These are phyloP conservation scores for Pectinophora gossypiella DNA, from an alignment of 1,140 invertebrate species.

Conservation along the genomic window DNA sequence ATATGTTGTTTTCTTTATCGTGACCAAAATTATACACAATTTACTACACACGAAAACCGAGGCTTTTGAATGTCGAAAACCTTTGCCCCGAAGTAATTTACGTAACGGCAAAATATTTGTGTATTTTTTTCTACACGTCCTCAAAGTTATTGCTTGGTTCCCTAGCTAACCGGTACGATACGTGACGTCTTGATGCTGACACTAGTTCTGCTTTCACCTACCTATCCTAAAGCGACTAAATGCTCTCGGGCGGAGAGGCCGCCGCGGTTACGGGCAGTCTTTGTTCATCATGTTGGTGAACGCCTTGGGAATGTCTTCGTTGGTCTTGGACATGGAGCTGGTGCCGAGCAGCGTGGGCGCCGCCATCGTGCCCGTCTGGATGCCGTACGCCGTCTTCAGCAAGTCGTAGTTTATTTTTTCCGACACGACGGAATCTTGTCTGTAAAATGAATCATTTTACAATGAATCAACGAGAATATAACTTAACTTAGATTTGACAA, in stretches of 20 bases:
- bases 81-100: too few relatives aligned
- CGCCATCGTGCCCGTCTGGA: constrained; percentile 82
- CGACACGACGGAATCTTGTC: constrained; percentile 91
- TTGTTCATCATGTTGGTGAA: constrained; percentile 77
- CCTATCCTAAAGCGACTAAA: neutral
- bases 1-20: too few relatives aligned
- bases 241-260: neutral
- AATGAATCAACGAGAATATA: too few relatives aligned
- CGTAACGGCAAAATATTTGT: too few relatives aligned
- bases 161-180: too few relatives aligned
- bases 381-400: constrained; percentile 83
- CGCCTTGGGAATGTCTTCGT: constrained; percentile 86
- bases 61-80: too few relatives aligned
- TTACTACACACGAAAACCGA: too few relatives aligned
- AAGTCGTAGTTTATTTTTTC: constrained; percentile 97
- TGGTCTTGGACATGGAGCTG: constrained; percentile 82
- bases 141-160: too few relatives aligned
- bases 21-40: too few relatives aligned
- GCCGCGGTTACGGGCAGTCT: constrained; percentile 49
- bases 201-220: neutral
- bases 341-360: constrained; percentile 87
- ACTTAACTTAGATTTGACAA: constrained; percentile 9
- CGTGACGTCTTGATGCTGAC: too few relatives aligned
- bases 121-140: too few relatives aligned
- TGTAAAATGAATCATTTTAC: constrained; percentile 71